Evolutionary conservation across 2,888 invertebrate genomes (phyloP), one percentile per base, ranked within the genome.

Genomic region (Lithodes maja): DNA sequence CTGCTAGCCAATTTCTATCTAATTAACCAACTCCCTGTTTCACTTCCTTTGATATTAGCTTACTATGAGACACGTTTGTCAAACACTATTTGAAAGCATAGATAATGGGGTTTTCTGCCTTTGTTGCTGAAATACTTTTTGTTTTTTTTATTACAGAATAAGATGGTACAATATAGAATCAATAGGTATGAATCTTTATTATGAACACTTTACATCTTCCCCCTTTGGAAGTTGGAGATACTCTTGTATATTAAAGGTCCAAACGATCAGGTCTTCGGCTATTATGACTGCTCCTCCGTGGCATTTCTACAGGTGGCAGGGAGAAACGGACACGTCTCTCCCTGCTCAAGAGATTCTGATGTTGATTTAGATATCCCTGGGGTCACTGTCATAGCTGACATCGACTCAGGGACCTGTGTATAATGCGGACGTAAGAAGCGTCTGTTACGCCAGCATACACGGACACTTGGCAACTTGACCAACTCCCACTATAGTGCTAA

Each of bases 391-490:
- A 49, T 50, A 15, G 15, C n/a, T 15, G 52, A 3, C 17, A 17
- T 68, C 17, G 2, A 50, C 17, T 55, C 68, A 68, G 68, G 54
- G 33, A 15, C 53, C 33, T 61, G 53, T 9, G 49, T 15, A 17
- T 54, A 78, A 3, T 54, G 54, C n/a, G 50, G 61, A 52, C 77
- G 33, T 68, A 85, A 53, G 78, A 85, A 85, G 17, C 55, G 61
- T 3, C 78, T 53, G 50, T 55, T 85, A 53, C 84, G 75, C 75
- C 83, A 83, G n/a, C 1, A 74, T 7, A 83, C 17, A 17, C 74
- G 71, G 52, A 52, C 83, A 71, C 83, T 84, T 3, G 54, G 75
- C 54, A 84, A 15, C 33, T 84, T 84, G 33, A 15, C 85, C 77
- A 77, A 85, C 53, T 15, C 77, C 61, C 49, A 78, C 85, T 12